Evolutionary conservation across 2,113 vertebrate genomes (phyloP).

Genomic region (Otis tarda): DNA sequence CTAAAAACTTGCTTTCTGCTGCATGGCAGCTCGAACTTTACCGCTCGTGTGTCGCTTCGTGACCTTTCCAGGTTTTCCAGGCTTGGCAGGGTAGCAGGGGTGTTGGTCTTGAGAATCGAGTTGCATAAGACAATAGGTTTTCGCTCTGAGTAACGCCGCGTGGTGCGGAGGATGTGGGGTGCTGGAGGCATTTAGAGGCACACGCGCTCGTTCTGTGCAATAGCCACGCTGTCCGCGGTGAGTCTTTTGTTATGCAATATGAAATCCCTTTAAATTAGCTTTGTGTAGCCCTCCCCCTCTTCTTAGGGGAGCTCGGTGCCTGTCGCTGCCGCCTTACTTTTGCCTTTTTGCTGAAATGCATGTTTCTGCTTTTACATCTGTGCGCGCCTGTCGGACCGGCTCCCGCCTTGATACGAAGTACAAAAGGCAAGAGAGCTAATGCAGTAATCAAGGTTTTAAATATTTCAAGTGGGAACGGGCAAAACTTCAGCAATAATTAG

Average conservation of each 20-base stretch:
- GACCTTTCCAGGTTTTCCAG: background rate
- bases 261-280: conserved; percentile 22
- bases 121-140: background rate
- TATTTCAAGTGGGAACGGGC: conserved; percentile 42
- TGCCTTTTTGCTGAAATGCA: conserved; percentile 17
- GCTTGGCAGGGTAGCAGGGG: background rate
- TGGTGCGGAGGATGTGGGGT: conserved; percentile 2
- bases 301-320: background rate
- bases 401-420: background rate
- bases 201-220: background rate
- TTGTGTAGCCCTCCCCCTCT: background rate
- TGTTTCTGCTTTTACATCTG: conserved; percentile 36
- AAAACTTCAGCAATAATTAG: conserved; percentile 48
- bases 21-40: background rate
- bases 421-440: background rate
- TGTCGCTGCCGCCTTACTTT: background rate
- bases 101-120: background rate
- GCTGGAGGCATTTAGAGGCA: background rate
- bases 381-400: background rate
- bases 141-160: background rate
- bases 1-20: background rate
- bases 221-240: background rate
- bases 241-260: conserved; percentile 19
- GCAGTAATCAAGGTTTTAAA: conserved; percentile 51
- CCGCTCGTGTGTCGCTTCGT: rapidly evolving